Evolutionary conservation across 2,797 vertebrate genomes (phyloP).

Genomic region (Sebastes minor): DNA sequence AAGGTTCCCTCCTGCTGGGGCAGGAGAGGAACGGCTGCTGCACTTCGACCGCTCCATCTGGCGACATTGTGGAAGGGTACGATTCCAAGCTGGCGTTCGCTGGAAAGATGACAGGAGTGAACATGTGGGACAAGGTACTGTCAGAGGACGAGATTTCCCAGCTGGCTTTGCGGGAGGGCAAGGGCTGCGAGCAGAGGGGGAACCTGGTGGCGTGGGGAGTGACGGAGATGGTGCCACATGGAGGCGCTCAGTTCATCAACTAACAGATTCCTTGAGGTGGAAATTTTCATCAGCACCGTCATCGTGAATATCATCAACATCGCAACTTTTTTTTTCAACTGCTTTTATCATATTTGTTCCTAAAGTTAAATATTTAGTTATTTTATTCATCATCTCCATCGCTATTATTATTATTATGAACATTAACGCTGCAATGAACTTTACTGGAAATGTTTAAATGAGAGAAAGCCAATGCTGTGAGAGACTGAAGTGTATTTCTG

Average conservation of each 20-base stretch:
- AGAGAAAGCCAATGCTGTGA: conserved; percentile 59
- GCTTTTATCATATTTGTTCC: conserved; percentile 1
- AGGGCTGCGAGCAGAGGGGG: conserved; percentile 84
- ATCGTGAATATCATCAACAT: conserved; percentile 25
- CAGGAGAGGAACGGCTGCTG: conserved; percentile 93
- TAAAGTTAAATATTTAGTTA: background rate
- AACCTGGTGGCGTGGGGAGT: conserved; percentile 93
- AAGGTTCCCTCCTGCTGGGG: conserved; percentile 90
- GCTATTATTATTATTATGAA: conserved; percentile 15
- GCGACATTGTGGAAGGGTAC: conserved; percentile 74
- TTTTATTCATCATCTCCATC: conserved; percentile 25
- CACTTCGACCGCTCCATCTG: background rate
- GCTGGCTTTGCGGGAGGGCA: conserved; percentile 65
- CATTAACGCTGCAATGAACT: conserved; percentile 45
- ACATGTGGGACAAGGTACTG: conserved; percentile 92
- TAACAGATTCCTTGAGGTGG: conserved; percentile 60
- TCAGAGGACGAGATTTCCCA: conserved; percentile 80
- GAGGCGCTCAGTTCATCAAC: conserved; percentile 89
- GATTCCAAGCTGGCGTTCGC: conserved; percentile 88
- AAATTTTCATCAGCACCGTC: background rate
- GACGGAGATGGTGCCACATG: conserved; percentile 89
- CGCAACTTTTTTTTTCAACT: background rate
- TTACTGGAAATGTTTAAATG: conserved; percentile 17
- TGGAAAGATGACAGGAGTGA: conserved; percentile 93
- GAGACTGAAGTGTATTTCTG: conserved; percentile 50